phyloP scores from a whole-genome alignment of 2,797 vertebrate species.

The Todus mexicanus region DNA sequence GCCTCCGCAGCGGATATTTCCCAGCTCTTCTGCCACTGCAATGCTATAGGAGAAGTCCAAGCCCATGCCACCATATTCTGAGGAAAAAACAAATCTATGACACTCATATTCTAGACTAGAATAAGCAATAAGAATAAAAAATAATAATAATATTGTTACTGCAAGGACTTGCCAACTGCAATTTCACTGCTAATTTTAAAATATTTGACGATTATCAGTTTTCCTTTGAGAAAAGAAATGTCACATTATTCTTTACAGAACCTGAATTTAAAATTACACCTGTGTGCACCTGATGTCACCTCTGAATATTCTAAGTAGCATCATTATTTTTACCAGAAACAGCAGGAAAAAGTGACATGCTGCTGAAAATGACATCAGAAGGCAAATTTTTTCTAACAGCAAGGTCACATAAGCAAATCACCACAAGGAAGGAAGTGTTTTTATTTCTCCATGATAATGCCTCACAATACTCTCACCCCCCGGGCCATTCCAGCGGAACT shows the following conservation, averaged over 20 bases:
- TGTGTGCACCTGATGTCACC: not conserved
- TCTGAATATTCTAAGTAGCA: not conserved
- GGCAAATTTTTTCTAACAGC: not conserved
- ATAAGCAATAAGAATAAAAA: not conserved
- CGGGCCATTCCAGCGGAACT: not conserved
- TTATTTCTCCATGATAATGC: not conserved
- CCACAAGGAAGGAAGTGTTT: not conserved
- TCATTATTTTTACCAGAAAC: not conserved
- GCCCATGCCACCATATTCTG: slow-evolving; percentile 88
- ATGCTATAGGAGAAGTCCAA: slow-evolving; percentile 88
- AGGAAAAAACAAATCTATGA: not conserved
- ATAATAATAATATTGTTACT: not conserved
- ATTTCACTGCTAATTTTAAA: not conserved
- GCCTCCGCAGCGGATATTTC: slow-evolving; percentile 81
- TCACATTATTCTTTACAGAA: not conserved
- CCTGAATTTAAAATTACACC: not conserved
- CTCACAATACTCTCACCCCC: not conserved
- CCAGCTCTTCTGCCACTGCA: slow-evolving; percentile 87
- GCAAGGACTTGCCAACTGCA: not conserved
- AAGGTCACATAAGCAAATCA: not conserved
- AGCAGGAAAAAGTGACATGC: not conserved
- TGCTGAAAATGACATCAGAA: not conserved
- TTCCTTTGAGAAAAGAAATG: not conserved
- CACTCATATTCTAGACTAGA: not conserved
- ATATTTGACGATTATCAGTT: not conserved